Evolutionary conservation across 2,797 vertebrate genomes (phyloP), one percentile per base, ranked within the genome.

Genomic region (Pseudochaenichthys georgianus): DNA sequence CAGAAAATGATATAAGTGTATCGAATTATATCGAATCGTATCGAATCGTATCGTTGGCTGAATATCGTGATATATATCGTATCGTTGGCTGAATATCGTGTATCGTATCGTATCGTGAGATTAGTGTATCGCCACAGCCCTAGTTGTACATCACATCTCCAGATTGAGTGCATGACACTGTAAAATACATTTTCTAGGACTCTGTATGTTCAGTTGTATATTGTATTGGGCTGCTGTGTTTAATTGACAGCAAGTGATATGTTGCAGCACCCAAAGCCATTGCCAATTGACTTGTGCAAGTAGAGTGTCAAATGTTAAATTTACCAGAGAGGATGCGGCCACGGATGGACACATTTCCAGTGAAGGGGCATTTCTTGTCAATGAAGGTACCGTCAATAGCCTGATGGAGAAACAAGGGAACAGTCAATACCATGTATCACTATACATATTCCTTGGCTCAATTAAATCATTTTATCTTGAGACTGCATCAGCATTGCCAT

Each of bases 301-400:
- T 31, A 4, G 15, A 46, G 6, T 45, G 7, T 17, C 0, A 23
- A 17, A 15, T 4, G 17, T 42, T 59, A 0, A 19, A 87, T 94
- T 95, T 58, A 97, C 98, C 97, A 9, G 97, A 97, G 50, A 99
- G 95, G 73, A 99, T 98, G 10, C 97, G 95, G 34, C 97, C 98
- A 65, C 97, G 95, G 82, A 99, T 99, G 47, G 97, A 98, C 41
- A 99, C 97, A 0, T 98, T 96, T 13, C 97, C 97, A 0, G 97
- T 99, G 88, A 99, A 99, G n/a, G 12, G 98, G 78, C 97, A 99
- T 94, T 99, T 99, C 90, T 98, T 98, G 90, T 98, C 97, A 88
- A 98, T 97, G 85, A 97, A 98, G 76, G 96, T 97, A 71, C 96
- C 97, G 0, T 99, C 97, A 10, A 97, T 98, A 67, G 97, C 97